Base-by-base conservation (phyloP, 53 echinoderm and acorn worm species). In the Apostichopus leukothele region DNA sequence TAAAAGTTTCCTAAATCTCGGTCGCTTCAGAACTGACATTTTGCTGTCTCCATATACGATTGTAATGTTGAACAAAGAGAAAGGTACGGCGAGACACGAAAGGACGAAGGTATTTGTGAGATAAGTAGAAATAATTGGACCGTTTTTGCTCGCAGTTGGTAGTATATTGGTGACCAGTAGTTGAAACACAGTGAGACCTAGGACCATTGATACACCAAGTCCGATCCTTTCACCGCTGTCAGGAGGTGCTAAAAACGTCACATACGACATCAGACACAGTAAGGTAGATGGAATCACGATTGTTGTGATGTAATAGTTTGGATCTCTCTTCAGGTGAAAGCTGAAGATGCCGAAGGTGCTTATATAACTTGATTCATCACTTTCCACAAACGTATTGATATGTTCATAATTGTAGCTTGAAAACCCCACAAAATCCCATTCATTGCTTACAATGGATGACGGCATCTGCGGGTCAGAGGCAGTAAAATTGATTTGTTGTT, bases 131-230 rank as follows among this genome's bases (percentile, higher is more conserved):
- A 81, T 6, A 7, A 81, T 81, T 1, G 81, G 81, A 10, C 20
- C 6, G 54, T 81, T 16, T 57, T 81, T 81, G 57, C 54, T 81
- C 20, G 81, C 7, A 0, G 81, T 54, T 0, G 81, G 81, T 16
- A 81, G 20, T 9, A 59, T 81, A 55, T 81, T 59, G 20, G 54
- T 21, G 0, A 53, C 18, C 55, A 81, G 21, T 10, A 81, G 20
- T 5, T 81, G 81, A n/a, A 81, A 81, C 53, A 81, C 81, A 6
- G 81, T 81, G 1, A 81, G 18, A 81, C 81, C 81, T 20, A 81
- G 81, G 5, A 81, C 81, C 53, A 81, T 81, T 21, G 81, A 81
- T 16, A 81, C 51, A 18, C 81, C 81, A 1, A 81, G 21, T 54
- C 20, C 19, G 0, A 81, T 55, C 59, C 81, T 53, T 57, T 81